Evolutionary conservation across 2,797 vertebrate species (phyloP).

Genomic region (Tenualosa thibaudeaui): DNA sequence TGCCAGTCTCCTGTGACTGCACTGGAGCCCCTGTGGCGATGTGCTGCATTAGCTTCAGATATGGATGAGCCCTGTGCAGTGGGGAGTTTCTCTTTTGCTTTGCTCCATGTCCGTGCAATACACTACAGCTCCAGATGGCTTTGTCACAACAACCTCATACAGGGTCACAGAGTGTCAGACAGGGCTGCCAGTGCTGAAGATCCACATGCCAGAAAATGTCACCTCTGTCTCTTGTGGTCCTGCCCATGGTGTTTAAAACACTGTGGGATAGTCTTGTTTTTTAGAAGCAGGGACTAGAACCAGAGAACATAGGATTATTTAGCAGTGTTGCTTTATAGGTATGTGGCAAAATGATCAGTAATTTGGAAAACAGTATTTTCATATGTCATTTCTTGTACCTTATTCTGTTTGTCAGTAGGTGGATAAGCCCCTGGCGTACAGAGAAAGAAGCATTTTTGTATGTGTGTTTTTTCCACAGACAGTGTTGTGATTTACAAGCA

Average conservation of each 20-base stretch:
- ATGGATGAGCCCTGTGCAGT: neutral
- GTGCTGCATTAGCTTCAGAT: conserved; percentile 6
- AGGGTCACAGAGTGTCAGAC: neutral
- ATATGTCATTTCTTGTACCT: too few relatives aligned
- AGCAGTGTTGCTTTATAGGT: neutral
- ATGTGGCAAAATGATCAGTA: neutral
- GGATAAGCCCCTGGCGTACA: too few relatives aligned
- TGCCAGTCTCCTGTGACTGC: conserved; percentile 14
- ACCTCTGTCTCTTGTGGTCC: neutral
- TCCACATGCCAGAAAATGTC: neutral
- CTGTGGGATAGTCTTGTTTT: neutral
- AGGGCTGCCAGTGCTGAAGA: neutral
- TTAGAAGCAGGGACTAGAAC: neutral
- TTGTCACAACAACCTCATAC: neutral
- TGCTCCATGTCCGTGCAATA: neutral
- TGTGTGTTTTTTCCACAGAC: too few relatives aligned
- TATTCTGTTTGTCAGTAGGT: too few relatives aligned
- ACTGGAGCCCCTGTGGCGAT: neutral
- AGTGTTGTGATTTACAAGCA: too few relatives aligned
- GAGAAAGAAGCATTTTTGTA: too few relatives aligned
- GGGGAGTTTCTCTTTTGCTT: neutral
- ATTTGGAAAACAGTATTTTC: too few relatives aligned
- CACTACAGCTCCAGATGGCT: conserved; percentile 22
- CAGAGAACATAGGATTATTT: neutral
- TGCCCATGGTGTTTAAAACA: neutral